Conservation (phyloP, 2,113 vertebrate genomes). For the Datnioides undecimradiatus region DNA sequence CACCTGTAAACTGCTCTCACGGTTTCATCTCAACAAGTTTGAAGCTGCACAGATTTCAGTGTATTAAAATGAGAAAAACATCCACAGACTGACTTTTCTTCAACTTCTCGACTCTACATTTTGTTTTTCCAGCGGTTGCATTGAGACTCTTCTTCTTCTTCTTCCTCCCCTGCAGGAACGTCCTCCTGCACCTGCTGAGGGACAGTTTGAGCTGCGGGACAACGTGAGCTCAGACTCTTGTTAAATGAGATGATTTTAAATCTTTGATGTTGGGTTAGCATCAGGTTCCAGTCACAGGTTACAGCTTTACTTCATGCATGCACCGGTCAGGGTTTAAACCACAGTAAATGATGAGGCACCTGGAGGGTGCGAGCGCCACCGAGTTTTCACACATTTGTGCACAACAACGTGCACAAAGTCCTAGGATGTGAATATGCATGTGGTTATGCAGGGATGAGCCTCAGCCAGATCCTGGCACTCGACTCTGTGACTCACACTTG, state of each 20-base stretch:
- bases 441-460: conserved; percentile 11
- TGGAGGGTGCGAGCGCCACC: conserved; percentile 1
- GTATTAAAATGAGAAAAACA: too few relatives aligned
- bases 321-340: not conserved
- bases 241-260: not conserved
- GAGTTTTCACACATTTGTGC: conserved; percentile 18
- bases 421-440: conserved; percentile 48
- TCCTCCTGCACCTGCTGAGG: too few relatives aligned
- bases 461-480: conserved; percentile 13
- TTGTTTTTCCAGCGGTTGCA: too few relatives aligned
- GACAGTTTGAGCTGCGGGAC: not conserved
- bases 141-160: too few relatives aligned
- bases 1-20: too few relatives aligned
- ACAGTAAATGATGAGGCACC: not conserved
- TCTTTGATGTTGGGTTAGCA: not conserved
- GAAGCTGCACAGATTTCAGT: too few relatives aligned
- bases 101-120: too few relatives aligned
- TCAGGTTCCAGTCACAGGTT: not conserved
- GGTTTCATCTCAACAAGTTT: too few relatives aligned
- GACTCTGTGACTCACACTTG: not conserved
- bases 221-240: not conserved
- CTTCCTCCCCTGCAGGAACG: too few relatives aligned
- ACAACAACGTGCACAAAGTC: conserved; percentile 4
- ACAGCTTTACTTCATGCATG: not conserved
- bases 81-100: too few relatives aligned